Evolutionary conservation across 92 coral and sea anemone species (phyloP).

Genomic region (Epizoanthus scotinus): DNA sequence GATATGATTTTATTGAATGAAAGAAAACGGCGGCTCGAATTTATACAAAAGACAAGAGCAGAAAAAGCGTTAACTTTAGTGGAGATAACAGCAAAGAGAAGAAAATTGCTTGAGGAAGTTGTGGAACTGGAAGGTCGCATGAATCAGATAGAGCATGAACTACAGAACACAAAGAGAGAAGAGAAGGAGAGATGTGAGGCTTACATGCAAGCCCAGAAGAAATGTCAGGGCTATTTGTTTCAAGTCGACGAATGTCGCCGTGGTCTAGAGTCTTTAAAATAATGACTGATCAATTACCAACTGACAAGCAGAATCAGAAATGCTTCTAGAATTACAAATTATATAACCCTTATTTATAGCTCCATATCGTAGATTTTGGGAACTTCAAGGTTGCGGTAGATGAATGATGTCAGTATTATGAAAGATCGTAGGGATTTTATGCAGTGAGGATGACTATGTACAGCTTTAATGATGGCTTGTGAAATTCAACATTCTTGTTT

Average conservation of each 20-base stretch:
- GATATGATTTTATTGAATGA: constrained; percentile 33
- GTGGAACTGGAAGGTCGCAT: neutral
- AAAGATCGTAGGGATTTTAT: no score
- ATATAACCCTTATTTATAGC: no score
- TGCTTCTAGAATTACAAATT: no score
- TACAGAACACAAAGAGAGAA: constrained; percentile 24
- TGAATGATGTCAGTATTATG: no score
- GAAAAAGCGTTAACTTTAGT: constrained; percentile 4
- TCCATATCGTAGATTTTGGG: no score
- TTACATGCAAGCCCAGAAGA: constrained; percentile 28
- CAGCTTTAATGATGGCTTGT: no score
- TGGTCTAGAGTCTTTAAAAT: constrained; percentile 25
- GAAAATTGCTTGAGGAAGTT: constrained; percentile 20
- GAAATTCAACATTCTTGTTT: no score
- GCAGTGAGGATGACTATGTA: no score
- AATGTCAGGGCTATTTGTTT: constrained; percentile 23
- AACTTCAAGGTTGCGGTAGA: no score
- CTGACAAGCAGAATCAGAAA: no score
- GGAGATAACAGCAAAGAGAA: constrained; percentile 2
- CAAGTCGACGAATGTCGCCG: constrained; percentile 33
- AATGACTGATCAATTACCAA: neutral
- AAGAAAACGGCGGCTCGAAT: constrained; percentile 39
- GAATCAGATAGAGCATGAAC: constrained; percentile 8
- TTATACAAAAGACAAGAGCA: constrained; percentile 22
- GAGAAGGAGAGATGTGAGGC: constrained; percentile 33